Base-by-base conservation (phyloP, 2,888 invertebrate genomes). In the Drosophila picticornis region DNA sequence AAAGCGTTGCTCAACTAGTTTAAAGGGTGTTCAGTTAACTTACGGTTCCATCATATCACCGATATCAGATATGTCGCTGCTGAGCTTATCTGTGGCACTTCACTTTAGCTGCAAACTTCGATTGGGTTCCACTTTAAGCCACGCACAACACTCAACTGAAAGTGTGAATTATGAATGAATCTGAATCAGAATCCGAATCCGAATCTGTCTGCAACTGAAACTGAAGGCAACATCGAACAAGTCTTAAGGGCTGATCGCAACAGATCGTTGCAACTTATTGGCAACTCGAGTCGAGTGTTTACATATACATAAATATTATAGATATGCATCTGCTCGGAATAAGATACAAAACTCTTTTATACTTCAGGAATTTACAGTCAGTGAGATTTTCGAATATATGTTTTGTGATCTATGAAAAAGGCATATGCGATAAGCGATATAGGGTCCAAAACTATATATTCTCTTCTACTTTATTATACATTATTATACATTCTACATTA, bases 191-290 rank as follows among this genome's bases (percentile, higher is more conserved):
- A 22, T 6, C 22, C 13, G 22, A n/a, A n/a, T n/a, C n/a, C n/a
- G n/a, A n/a, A 10, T 31, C 31, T 6, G 11, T n/a, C n/a, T n/a
- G n/a, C n/a, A n/a, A 9, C 46, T 22, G 22, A 9, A 27, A n/a
- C 52, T 5, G 32, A 9, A 25, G 1, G 22, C 13, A 22, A 46
- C 46, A 46, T 25, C 46, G 46, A 46, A 25, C 46, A 46, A 25
- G 46, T 25, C n/a, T 16, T 3, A 32, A 22, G 38, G 38, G 27
- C 38, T 38, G 55, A 38, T 38, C 27, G 55, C 55, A 56, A 56
- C 56, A 27, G 36, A 56, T 27, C 38, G 56, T n/a, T 16, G 56
- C 56, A 38, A 38, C 56, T 27, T n/a, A 27, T 38, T 9, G 25
- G 6, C 53, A 25, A 6, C 9, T 25, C 19, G 6, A 19, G 27